A percentile compares a stretch with the other conserved stretches of the same genome.
Evolutionary conservation across 2,113 vertebrate genomes (phyloP).

Genomic region (Paedocypris sp.): DNA sequence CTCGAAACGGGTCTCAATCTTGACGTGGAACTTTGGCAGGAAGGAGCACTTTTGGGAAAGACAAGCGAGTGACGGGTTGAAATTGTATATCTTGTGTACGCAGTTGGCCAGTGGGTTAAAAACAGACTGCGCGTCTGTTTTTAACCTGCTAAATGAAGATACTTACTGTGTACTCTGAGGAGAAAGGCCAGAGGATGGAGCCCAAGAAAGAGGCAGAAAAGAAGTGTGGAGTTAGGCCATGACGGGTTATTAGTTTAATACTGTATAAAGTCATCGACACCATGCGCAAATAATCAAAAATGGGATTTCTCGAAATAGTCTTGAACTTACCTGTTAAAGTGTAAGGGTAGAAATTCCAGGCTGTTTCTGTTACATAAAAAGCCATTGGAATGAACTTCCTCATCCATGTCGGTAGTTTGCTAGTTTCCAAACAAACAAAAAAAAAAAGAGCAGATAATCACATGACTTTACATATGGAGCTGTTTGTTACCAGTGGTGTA

Average conservation of each 20-base stretch:
- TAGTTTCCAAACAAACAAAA: constrained; percentile 35
- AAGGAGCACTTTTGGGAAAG: constrained; percentile 29
- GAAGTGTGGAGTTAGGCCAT: neutral
- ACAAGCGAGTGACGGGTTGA: constrained; percentile 24
- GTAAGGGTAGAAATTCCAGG: constrained; percentile 72
- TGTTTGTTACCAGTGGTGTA: too few relatives aligned
- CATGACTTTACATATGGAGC: neutral
- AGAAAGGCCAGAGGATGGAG: constrained; percentile 6
- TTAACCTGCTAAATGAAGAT: constrained; percentile 42
- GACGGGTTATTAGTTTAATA: neutral
- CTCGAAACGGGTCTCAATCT: constrained; percentile 66
- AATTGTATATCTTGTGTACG: constrained; percentile 3
- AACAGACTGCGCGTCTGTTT: constrained; percentile 43
- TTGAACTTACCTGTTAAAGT: constrained; percentile 63
- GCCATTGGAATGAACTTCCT: constrained; percentile 58
- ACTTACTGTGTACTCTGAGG: constrained; percentile 66
- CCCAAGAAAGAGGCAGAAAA: constrained; percentile 1
- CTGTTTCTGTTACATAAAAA: constrained; percentile 69
- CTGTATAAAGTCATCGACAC: neutral
- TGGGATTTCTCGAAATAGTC: neutral
- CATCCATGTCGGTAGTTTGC: constrained; percentile 65
- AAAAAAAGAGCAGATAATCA: neutral
- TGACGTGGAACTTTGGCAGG: constrained; percentile 55
- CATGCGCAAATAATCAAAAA: neutral
- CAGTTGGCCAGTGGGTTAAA: constrained; percentile 15